Conservation (phyloP, 2,888 invertebrate genomes). For the Cynaeus angustus region DNA sequence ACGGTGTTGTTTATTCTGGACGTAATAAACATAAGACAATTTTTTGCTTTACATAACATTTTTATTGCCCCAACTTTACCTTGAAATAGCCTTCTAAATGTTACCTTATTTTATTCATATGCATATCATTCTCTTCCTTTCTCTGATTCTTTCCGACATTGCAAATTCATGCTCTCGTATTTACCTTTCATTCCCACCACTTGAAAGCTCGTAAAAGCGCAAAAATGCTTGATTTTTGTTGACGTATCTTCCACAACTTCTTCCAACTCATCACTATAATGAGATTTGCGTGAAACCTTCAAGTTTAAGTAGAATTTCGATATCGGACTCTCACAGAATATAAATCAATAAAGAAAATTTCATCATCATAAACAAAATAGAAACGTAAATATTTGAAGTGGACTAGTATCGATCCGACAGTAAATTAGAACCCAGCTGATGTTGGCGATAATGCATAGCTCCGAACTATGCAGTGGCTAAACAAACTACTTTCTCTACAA, state of each 20-base stretch:
- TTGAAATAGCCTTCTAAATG: too few relatives aligned
- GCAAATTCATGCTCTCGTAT: not conserved
- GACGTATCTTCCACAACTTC: not conserved
- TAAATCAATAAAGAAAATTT: conserved; percentile 7
- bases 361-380: conserved; percentile 8
- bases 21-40: too few relatives aligned
- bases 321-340: not conserved
- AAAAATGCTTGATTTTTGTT: conserved; percentile 9
- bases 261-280: conserved; percentile 6
- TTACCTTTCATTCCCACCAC: not conserved
- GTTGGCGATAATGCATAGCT: conserved; percentile 1
- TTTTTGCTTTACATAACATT: too few relatives aligned
- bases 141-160: not conserved
- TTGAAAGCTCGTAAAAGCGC: not conserved
- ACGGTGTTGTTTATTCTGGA: too few relatives aligned
- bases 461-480: not conserved
- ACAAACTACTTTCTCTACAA: not conserved
- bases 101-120: too few relatives aligned
- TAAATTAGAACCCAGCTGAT: conserved; percentile 1
- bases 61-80: too few relatives aligned
- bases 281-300: conserved; percentile 6
- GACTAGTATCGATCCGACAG: conserved; percentile 5
- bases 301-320: not conserved
- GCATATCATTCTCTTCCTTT: too few relatives aligned
- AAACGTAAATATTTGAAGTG: conserved; percentile 7